Conservation (phyloP, 23 tunicate genomes). For the Ascidia mentula region DNA sequence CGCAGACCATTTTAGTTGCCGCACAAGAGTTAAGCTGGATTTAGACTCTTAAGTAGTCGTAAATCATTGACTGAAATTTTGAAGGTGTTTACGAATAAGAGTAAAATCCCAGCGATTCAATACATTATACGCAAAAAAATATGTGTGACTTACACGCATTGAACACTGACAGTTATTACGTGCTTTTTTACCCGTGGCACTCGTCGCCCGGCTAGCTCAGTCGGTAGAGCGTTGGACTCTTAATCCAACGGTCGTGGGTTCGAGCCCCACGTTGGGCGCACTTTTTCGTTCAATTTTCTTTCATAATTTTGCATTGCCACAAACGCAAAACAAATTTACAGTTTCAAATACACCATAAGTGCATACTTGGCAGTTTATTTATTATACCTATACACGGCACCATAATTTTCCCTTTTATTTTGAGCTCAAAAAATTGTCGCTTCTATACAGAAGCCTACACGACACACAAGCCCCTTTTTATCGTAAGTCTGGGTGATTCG, state of each 20-base stretch:
- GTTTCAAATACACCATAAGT: too few relatives aligned
- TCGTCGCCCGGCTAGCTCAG: constrained; percentile 95
- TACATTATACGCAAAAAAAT: not conserved
- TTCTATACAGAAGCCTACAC: too few relatives aligned
- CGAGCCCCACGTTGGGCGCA: constrained; percentile 96
- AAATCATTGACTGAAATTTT: not conserved
- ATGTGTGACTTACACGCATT: not conserved
- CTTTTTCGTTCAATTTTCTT: not conserved
- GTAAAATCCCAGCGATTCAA: too few relatives aligned
- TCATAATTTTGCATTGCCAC: too few relatives aligned
- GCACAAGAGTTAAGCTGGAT: not conserved
- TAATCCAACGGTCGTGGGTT: constrained; percentile 96
- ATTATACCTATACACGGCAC: too few relatives aligned
- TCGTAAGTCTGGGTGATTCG: not conserved
- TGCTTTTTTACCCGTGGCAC: not conserved
- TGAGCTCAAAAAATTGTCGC: too few relatives aligned
- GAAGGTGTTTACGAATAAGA: not conserved
- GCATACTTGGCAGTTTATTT: too few relatives aligned
- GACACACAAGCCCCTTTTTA: too few relatives aligned
- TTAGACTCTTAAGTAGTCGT: too few relatives aligned
- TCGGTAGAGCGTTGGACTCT: constrained; percentile 97
- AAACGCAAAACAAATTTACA: too few relatives aligned
- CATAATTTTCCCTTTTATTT: too few relatives aligned
- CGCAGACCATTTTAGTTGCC: too few relatives aligned
- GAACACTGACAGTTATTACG: not conserved